Base-by-base conservation (phyloP, 2,888 invertebrate species). In the Drosophila fulvimacula region DNA sequence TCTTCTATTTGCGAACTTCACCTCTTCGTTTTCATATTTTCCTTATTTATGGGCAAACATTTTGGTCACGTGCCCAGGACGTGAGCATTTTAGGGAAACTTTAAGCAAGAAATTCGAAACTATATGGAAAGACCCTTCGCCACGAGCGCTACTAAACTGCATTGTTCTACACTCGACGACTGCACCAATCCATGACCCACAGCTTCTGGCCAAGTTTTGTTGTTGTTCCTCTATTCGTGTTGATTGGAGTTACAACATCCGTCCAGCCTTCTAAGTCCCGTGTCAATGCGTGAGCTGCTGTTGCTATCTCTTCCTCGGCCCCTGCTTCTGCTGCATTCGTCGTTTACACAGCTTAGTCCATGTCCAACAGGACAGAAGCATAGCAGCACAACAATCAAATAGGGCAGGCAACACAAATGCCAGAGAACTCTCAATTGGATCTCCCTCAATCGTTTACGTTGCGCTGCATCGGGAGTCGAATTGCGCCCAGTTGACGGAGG, bases 1-100 rank as follows among this genome's bases (percentile, higher is more conserved):
- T 42, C n/a, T 49, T 52, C 53, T 76, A 48, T 75, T 78, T 63
- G 48, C 58, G 48, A 62, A 44, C 41, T 55, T 64, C 59, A 58
- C 59, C 69, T 79, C 71, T 84, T 84, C 68, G 78, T 84, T 89
- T 82, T 89, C 86, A 89, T 84, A 89, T 84, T 88, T 82, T 52
- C 65, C 73, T 73, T 82, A 74, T 80, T 80, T 86, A 88, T 80
- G 68, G 64, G 42, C 64, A 79, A 79, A 80, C 76, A 90, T 88
- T 76, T 88, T 63, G 76, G 79, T 88, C 85, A 85, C 85, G 85
- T 86, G 53, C 67, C 7, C 30, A 39, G 62, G 36, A 90, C 85
- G 90, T 85, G 89, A 80, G 87, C 64, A 78, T 74, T 90, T 90
- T 88, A 70, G 72, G 84, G 56, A 56, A 84, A 84, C 81, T 87